Base-by-base conservation (phyloP, 1,140 invertebrate species). In the Teleogryllus occipitalis region DNA sequence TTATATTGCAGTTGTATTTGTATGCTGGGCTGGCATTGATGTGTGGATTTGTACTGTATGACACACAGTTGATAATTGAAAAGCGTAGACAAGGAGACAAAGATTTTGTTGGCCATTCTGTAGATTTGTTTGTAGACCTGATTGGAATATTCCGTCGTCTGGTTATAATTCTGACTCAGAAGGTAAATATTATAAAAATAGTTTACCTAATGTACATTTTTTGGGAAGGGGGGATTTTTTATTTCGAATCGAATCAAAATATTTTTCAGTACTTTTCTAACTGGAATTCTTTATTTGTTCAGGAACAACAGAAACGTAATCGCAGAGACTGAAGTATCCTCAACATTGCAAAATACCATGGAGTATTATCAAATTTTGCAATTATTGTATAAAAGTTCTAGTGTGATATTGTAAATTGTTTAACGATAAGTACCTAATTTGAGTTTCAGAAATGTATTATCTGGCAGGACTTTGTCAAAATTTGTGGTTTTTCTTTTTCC, bases 51-150 rank as follows among this genome's bases (percentile, higher is more conserved):
- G 92, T 99, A 39, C 88, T 99, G 47, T 99, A 95, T 84, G 97
- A 99, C 84, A 99, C 97, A 12, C 97, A 98, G 87, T 87, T 96
- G 77, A 99, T 99, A 82, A 93, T 98, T 82, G 96, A 98, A 85
- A 98, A 98, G 86, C 90, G 92, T 82, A 90, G 95, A 78, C 89
- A 90, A 84, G 97, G 97, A 76, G 97, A 93, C 87, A 95, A 93
- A 84, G 97, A 99, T 87, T 98, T 96, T 85, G 93, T 99, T 78
- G 90, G 91, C 85, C 96, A 98, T 86, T 92, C 95, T 12, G 87
- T 98, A 80, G 93, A 96, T 85, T 88, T 98, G 22, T 98, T 98
- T 88, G 91, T 98, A 84, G 97, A 98, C 85, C 95, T 98, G 82
- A 89, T 98, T 84, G 91, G 93, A 82, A 91, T 98, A 84, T 98